Conservation (phyloP, 2,888 invertebrate species). For the Xylota sylvarum region DNA sequence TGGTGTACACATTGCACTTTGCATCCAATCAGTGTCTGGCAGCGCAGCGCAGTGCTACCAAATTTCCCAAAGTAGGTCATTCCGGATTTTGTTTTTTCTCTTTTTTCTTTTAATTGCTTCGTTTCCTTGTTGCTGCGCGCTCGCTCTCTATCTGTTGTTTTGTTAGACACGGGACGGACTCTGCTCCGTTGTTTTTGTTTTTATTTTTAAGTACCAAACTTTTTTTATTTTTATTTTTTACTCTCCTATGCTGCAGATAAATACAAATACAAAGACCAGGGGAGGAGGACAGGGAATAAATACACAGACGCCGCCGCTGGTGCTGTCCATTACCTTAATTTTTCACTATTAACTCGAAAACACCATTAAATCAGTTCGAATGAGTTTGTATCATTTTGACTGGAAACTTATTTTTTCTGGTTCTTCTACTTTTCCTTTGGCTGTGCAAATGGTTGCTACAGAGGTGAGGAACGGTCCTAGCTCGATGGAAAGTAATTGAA, state of each 20-base stretch:
- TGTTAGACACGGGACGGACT: too few species aligned
- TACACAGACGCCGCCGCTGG: conserved; percentile 22
- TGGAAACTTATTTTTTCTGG: conserved; percentile 36
- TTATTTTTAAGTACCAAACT: conserved; percentile 61
- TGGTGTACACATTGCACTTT: conserved; percentile 50
- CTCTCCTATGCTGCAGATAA: conserved; percentile 16
- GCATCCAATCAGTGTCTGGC: conserved; percentile 52
- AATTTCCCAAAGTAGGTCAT: conserved; percentile 65
- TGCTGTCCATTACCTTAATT: conserved; percentile 64
- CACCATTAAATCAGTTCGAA: conserved; percentile 73
- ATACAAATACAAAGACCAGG: neutral
- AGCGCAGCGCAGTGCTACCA: conserved; percentile 49
- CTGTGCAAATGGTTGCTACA: conserved; percentile 6
- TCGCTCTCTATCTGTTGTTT: neutral
- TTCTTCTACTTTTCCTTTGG: conserved; percentile 9
- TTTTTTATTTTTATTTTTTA: conserved; percentile 13
- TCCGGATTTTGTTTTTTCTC: conserved; percentile 50
- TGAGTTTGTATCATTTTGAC: conserved; percentile 73
- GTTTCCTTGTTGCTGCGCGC: conserved; percentile 46
- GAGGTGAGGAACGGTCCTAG: conserved; percentile 11
- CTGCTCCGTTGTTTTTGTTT: conserved; percentile 39
- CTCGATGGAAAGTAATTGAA: conserved; percentile 66
- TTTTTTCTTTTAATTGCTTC: conserved; percentile 67
- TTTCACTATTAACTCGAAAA: conserved; percentile 66
- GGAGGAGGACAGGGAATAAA: neutral